Conservation (phyloP, 2,888 invertebrate genomes). For the Dasysyrphus tricinctus region DNA sequence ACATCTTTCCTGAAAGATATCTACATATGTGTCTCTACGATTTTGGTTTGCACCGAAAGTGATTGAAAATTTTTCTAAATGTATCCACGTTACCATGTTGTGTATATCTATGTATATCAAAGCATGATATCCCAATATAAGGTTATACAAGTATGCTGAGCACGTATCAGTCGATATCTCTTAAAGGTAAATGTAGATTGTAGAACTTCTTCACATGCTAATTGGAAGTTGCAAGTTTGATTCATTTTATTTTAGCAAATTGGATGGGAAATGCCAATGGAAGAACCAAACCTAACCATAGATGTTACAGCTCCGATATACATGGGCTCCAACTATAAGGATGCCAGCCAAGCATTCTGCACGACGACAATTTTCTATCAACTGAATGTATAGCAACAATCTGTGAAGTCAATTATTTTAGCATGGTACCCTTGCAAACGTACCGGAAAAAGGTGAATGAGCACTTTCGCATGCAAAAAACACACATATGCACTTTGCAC, state of each 20-base stretch:
- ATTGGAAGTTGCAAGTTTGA: conserved; percentile 52
- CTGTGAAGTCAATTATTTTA: conserved; percentile 43
- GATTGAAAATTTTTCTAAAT: conserved; percentile 14
- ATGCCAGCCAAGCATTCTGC: neutral
- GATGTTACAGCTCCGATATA: neutral
- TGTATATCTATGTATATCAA: neutral
- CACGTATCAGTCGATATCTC: neutral
- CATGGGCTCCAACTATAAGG: conserved; percentile 7
- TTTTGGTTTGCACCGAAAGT: neutral
- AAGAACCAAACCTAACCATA: conserved; percentile 5
- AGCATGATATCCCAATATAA: conserved; percentile 2
- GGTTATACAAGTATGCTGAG: neutral
- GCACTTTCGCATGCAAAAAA: conserved; percentile 24
- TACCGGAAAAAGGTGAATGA: conserved; percentile 19
- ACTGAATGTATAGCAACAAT: conserved; percentile 23
- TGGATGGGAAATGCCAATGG: conserved; percentile 23
- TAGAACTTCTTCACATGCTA: conserved; percentile 9
- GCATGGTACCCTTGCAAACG: conserved; percentile 4
- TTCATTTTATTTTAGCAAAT: conserved; percentile 36
- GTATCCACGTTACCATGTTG: neutral
- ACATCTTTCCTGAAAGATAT: no score
- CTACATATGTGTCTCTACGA: neutral
- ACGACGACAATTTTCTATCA: conserved; percentile 36
- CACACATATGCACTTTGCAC: neutral
- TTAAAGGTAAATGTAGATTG: conserved; percentile 1